Base-by-base conservation (phyloP, 1,140 invertebrate genomes). In the Lineus longissimus region DNA sequence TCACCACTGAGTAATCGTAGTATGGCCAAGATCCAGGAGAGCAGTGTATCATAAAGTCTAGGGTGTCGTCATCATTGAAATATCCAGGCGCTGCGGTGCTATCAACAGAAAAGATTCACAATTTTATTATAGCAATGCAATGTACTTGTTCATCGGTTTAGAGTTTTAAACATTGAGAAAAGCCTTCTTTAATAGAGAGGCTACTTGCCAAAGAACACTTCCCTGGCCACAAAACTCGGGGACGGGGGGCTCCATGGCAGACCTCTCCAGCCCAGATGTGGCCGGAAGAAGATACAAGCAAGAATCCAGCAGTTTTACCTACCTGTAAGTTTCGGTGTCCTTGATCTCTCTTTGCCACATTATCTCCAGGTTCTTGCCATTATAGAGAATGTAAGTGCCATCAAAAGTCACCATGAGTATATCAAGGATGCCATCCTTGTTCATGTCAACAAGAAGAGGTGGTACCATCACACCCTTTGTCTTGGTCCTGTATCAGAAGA, bases 1-100 rank as follows among this genome's bases (percentile, higher is more conserved):
- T 70, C 62, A 78, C 74, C 64, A 69, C 45, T 25, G 71, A 69
- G 29, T 62, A 17, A 40, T 56, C 47, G 41, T 80, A 78, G 1
- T 36, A 9, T 27, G 74, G 73, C 74, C 76, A 78, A 11, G 33
- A 58, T 29, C 79, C 79, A 13, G 41, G 27, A 62, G 71, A 72
- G 67, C 69, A 71, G 27, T 74, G 69, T 1, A 76, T 55, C 73
- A 81, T 79, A 51, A 79, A 77, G 61, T 81, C 79, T 25, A 77
- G 36, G 13, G 63, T 45, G 33, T 72, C 65, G 65, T 81, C 79
- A 63, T 73, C 74, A 72, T 79, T 65, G 67, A 77, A 81, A 65
- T 76, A 75, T 6, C 79, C 79, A 51, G 76, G 76, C 19, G 76
- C 75, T 55, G 77, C 76, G 22, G 74, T 70, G 43, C 76, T 79